A percentile compares a stretch with the other conserved stretches of the same genome.
These are phyloP conservation scores for Heliornis fulica DNA, from an alignment of 2,113 vertebrate genomes.

Conservation along the genomic window DNA sequence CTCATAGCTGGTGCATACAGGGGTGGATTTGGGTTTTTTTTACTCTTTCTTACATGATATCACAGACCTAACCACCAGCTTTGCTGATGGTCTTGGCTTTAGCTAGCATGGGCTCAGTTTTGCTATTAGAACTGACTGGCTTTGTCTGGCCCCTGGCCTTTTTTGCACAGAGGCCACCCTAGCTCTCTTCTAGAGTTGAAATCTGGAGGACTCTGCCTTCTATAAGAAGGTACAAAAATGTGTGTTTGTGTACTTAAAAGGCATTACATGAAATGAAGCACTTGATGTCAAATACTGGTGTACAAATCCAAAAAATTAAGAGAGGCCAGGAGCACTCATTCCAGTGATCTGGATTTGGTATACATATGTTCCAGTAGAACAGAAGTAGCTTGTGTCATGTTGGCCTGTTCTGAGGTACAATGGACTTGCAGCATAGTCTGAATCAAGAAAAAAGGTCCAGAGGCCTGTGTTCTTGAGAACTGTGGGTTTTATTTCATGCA, in stretches of 20 bases:
- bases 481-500: not conserved
- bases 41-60: not conserved
- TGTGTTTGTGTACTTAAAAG: not conserved
- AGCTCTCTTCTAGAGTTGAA: not conserved
- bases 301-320: not conserved
- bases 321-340: accelerated
- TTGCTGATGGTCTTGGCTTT: not conserved
- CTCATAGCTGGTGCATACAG: accelerated
- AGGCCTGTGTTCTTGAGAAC: not conserved
- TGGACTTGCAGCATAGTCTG: not conserved
- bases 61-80: not conserved
- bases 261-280: not conserved
- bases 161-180: not conserved
- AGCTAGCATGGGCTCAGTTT: not conserved
- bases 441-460: not conserved
- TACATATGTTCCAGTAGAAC: not conserved
- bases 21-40: not conserved
- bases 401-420: not conserved
- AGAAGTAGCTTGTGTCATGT: not conserved
- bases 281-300: not conserved
- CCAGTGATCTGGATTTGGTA: not conserved
- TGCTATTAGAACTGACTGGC: not conserved
- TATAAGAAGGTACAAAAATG: not conserved
- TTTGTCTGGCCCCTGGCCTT: not conserved
- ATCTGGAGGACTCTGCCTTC: not conserved